Evolutionary conservation across 2,888 invertebrate species (phyloP).

Genomic region (Panopea generosa): DNA sequence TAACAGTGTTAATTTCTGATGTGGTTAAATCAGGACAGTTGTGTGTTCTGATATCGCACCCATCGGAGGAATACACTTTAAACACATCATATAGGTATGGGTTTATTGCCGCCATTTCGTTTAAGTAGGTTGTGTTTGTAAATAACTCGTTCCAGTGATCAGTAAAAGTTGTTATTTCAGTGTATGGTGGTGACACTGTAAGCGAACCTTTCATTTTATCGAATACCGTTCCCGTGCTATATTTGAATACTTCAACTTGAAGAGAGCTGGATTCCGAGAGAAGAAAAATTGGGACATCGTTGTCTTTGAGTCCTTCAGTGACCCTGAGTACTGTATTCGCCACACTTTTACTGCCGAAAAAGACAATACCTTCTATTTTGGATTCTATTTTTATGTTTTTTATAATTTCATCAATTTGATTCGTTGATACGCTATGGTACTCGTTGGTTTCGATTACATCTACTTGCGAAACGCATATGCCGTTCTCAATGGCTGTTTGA

Average conservation of each 20-base stretch:
- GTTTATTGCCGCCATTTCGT: slow-evolving; percentile 23
- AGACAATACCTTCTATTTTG: slow-evolving; percentile 39
- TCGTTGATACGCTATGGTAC: neutral
- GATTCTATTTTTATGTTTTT: slow-evolving; percentile 23
- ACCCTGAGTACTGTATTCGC: slow-evolving; percentile 34
- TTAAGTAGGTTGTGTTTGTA: slow-evolving; percentile 19
- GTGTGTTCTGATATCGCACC: too few relatives aligned
- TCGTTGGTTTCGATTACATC: slow-evolving; percentile 17
- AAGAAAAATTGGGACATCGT: slow-evolving; percentile 38
- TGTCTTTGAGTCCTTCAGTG: slow-evolving; percentile 7
- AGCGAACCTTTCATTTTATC: slow-evolving; percentile 31
- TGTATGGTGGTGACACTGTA: slow-evolving; percentile 29
- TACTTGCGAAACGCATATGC: slow-evolving; percentile 49
- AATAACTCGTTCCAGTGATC: slow-evolving; percentile 41
- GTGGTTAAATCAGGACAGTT: neutral
- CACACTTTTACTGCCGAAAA: slow-evolving; percentile 34
- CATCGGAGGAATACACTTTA: slow-evolving; percentile 9
- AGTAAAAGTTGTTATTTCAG: slow-evolving; percentile 19
- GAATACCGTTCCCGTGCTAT: slow-evolving; percentile 4
- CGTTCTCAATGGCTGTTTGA: neutral
- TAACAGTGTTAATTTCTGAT: neutral
- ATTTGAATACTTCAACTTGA: slow-evolving; percentile 11
- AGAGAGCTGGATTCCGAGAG: slow-evolving; percentile 31
- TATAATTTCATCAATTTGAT: slow-evolving; percentile 9
- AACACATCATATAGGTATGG: slow-evolving; percentile 41